Evolutionary conservation across 1,140 invertebrate genomes (phyloP), one percentile per base, ranked within the genome.

Genomic region (Drosophila fuyamai): DNA sequence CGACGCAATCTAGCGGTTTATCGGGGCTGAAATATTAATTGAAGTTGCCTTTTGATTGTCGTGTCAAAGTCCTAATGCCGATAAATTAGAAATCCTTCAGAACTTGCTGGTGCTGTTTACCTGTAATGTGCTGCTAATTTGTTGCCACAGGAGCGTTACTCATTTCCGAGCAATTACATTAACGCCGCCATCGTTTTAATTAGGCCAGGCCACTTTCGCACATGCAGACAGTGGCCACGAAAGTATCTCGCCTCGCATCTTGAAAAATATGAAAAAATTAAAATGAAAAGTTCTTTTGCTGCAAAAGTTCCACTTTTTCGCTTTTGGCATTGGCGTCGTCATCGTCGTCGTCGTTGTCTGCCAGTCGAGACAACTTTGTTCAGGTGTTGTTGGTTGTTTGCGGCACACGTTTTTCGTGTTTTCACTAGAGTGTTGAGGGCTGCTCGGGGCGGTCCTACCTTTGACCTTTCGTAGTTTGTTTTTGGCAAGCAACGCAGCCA

Each of bases 341-440:
- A 47, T 59, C 36, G 50, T 53, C 60, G 58, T 62, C 58, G 27
- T 46, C 61, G 65, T 61, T 56, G 44, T 75, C 66, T 60, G 60
- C 44, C 48, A 72, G 77, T 66, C 85, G 63, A 67, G 67, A 68
- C 65, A 82, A 86, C 70, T 88, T 86, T 82, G 61, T 77, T 85
- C 75, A 81, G 82, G 78, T 77, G 75, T 62, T 85, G 43, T 81
- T 73, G 48, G 57, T 79, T 72, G 55, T 75, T 85, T 80, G 67
- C 61, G 79, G 56, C 77, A 67, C 82, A 74, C 55, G 81, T 63
- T 68, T 62, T 43, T 40, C 43, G 46, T 61, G 55, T 74, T 58
- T 59, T 75, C 66, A 55, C 47, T 72, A 16, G 66, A 85, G 81
- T 81, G 74, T 63, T 74, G 74, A 70, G 67, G 50, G 35, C 29